Base-by-base conservation (phyloP, 1,140 invertebrate species). In the Sogatella furcifera region DNA sequence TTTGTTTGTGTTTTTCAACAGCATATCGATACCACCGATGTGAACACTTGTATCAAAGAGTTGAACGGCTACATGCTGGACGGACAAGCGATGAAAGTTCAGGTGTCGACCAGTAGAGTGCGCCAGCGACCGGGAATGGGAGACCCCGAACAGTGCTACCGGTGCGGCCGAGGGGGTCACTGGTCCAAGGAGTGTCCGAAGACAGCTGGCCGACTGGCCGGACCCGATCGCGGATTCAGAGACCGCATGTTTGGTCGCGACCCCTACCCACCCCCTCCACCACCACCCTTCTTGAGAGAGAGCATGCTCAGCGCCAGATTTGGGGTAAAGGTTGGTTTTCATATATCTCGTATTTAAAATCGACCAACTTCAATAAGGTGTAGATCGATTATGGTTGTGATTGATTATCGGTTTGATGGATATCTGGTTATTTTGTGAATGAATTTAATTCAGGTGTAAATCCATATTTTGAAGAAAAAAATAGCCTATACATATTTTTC, bases 81-180 rank as follows among this genome's bases (percentile, higher is more conserved):
- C 74, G 88, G 88, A 34, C 86, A 90, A 72, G 86, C 88, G 41
- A 88, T 92, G 80, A 92, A 92, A 77, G 89, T 92, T 59, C 87
- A 95, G 78, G 78, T 94, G 55, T 94, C 91, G 44, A 92, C 90
- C 55, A 92, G 90, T 74, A 85, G 89, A 72, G 92, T 95, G 9
- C 78, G 92, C 65, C 91, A 92, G 72, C 86, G 90, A 71, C 91
- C 92, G 65, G 92, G 92, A 65, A 95, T 96, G 92, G 92, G 92
- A 67, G 90, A 93, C 75, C 90, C 91, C 71, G 91, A 92, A 72
- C 90, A 92, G 72, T 95, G 92, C 78, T 95, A 93, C 77, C 68
- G 91, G 74, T 95, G 92, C 81, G 92, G 92, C 59, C 83, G 89
- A 72, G 89, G 89, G 69, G 92, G 92, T 64, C 92, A 95, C 78